Evolutionary conservation across 2,888 invertebrate genomes (phyloP).

Genomic region (Chaitophorus viminalis): DNA sequence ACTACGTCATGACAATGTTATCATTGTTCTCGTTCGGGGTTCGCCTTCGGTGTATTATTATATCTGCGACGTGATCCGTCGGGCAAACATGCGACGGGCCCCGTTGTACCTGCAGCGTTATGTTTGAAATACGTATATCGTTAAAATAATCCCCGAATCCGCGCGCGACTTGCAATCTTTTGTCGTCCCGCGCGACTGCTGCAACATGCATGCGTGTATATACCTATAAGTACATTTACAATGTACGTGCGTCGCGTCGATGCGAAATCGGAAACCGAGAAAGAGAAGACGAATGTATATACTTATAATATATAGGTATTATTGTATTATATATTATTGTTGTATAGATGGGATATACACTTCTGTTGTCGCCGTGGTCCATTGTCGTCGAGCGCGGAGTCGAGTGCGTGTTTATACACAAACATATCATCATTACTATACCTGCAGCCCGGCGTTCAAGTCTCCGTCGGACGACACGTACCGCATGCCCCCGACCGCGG

Average conservation of each 20-base stretch:
- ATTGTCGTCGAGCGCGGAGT: constrained; percentile 31
- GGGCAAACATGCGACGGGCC: neutral
- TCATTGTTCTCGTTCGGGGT: too few relatives aligned
- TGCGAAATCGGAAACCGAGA: constrained; percentile 55
- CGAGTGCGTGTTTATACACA: constrained; percentile 10
- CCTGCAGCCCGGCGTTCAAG: constrained; percentile 48
- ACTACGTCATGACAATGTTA: too few relatives aligned
- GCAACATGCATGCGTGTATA: too few relatives aligned
- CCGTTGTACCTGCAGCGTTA: too few relatives aligned
- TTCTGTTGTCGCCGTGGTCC: neutral
- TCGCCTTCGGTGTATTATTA: too few relatives aligned
- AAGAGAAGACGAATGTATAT: neutral
- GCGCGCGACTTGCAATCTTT: too few relatives aligned
- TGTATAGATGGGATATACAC: neutral
- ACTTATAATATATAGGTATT: too few relatives aligned
- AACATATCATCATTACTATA: constrained; percentile 40
- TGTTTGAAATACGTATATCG: constrained; percentile 1
- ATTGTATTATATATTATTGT: neutral
- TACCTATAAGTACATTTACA: too few relatives aligned
- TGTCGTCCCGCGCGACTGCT: too few relatives aligned
- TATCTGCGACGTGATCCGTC: too few relatives aligned
- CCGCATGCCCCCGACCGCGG: neutral
- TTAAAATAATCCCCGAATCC: constrained; percentile 46
- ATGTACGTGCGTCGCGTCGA: too few relatives aligned
- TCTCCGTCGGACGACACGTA: constrained; percentile 52